Conservation (phyloP, 64 coral and sea anemone species). For the Actinia tenebrosa region DNA sequence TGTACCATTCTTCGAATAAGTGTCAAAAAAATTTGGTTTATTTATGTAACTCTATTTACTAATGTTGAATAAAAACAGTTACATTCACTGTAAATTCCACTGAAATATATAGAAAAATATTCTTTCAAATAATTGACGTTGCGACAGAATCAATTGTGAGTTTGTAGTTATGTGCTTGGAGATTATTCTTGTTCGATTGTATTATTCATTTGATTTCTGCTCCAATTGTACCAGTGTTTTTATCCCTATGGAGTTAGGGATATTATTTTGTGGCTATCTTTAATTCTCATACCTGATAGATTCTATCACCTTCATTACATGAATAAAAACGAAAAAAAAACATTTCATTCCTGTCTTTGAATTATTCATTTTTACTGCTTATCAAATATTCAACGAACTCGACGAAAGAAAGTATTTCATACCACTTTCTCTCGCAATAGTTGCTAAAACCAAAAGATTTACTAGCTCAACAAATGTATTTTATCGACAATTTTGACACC, state of each 20-base stretch:
- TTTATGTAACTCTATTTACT: too few relatives aligned
- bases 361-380: conserved; percentile 8
- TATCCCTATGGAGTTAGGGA: background rate
- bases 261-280: background rate
- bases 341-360: background rate
- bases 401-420: background rate
- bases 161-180: too few relatives aligned
- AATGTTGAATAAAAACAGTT: too few relatives aligned
- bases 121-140: too few relatives aligned
- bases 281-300: background rate
- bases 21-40: background rate
- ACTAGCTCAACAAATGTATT: background rate
- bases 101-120: too few relatives aligned
- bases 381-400: conserved; percentile 3
- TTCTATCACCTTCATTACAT: background rate
- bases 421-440: background rate
- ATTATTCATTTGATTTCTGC: too few relatives aligned
- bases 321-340: background rate
- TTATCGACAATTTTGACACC: background rate
- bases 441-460: background rate
- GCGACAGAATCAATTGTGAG: too few relatives aligned
- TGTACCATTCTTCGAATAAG: background rate
- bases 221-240: background rate
- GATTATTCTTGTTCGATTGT: too few relatives aligned
- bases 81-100: too few relatives aligned